Evolutionary conservation across 2,113 vertebrate genomes (phyloP), one percentile per base, ranked within the genome.

Genomic region (Malurus elegans): DNA sequence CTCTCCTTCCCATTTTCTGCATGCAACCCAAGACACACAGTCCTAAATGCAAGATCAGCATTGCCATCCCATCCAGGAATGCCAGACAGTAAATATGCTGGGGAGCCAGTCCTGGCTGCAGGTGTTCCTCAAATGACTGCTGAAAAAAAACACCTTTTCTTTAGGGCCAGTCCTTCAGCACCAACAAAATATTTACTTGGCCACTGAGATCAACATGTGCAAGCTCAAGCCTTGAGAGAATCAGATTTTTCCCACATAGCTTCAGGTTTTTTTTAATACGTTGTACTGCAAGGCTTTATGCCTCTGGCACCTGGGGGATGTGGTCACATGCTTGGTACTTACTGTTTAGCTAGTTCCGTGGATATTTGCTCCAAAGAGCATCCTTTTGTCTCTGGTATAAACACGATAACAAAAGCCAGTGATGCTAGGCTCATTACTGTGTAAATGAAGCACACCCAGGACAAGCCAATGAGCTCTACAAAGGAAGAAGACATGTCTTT

Each of bases 301-400:
- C 54, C 50, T 62, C 69, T 70, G 64, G 28, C 32, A 76, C 29
- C 15, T 7, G 14, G 3, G 25, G 25, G 51, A 70, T 76, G 23
- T 0, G 3, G 38, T 40, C 6, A 31, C 4, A 32, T 0, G 2
- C 19, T 25, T 2, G 5, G 26, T 90, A 96, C 98, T 98, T 97
- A 99, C 99, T 98, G 98, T 97, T 98, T 98, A 34, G 98, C 98
- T 51, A 99, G 97, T 81, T 99, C 98, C 97, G 98, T 98, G 15
- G 99, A 99, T 96, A 99, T 99, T 96, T 99, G 98, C 96, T 99
- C 99, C 97, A 99, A 97, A 11, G 99, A 98, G 42, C 97, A 97
- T 64, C 99, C 99, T 93, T 99, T 99, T 5, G 99, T 99, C 96
- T 99, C 98, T 8, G 99, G 99, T 90, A 99, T 98, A 92, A 98